Evolutionary conservation across 1,140 invertebrate genomes (phyloP).

Genomic region (Papilio dardanus): DNA sequence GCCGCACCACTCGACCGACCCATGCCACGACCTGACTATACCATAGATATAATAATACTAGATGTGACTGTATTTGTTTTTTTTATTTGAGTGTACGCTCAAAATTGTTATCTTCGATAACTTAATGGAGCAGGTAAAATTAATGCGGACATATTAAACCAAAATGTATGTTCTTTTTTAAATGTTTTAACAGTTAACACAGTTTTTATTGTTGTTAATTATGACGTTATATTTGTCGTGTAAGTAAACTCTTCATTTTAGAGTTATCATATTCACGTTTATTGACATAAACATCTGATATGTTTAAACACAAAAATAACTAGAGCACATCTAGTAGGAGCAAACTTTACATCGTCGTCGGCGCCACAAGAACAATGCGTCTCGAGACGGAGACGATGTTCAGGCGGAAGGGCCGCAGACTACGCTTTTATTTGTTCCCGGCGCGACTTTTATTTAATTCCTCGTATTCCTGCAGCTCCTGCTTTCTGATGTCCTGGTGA

Average conservation of each 20-base stretch:
- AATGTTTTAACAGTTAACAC: too few relatives aligned
- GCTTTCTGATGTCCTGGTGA: constrained; percentile 16
- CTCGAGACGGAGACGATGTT: constrained; percentile 38
- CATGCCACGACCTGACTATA: constrained; percentile 35
- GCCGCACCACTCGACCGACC: constrained; percentile 38
- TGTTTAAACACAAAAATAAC: not conserved
- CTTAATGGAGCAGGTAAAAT: too few relatives aligned
- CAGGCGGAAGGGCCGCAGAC: constrained; percentile 45
- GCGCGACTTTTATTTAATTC: constrained; percentile 45
- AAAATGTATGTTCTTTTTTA: too few relatives aligned
- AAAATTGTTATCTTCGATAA: not conserved
- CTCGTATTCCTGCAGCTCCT: constrained; percentile 34
- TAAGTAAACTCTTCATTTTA: too few relatives aligned
- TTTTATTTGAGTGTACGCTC: not conserved
- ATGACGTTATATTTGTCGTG: not conserved
- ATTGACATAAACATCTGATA: not conserved
- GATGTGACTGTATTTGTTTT: constrained; percentile 1
- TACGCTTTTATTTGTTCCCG: constrained; percentile 48
- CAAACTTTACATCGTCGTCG: constrained; percentile 20
- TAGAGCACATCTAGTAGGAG: constrained; percentile 22
- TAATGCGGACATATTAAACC: too few relatives aligned
- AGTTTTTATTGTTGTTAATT: too few relatives aligned
- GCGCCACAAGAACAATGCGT: constrained; percentile 51
- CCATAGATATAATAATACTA: constrained; percentile 32
- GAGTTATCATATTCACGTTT: not conserved